phyloP scores from a whole-genome alignment of 23 tunicate species.

The Trididemnum clinides region DNA sequence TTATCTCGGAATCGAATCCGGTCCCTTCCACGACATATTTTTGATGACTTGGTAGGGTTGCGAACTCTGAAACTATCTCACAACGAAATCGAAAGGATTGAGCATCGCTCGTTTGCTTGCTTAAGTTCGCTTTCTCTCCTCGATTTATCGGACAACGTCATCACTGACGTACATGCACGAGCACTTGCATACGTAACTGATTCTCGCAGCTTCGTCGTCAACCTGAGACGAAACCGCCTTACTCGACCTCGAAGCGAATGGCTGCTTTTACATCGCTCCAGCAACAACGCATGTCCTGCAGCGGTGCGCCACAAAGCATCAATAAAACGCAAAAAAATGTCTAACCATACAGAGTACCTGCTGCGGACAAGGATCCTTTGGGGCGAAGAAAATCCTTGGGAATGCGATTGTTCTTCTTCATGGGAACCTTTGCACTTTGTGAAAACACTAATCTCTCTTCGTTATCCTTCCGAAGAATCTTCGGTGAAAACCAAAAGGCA shows the following conservation, averaged over 20 bases:
- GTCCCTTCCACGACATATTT: slow-evolving; percentile 29
- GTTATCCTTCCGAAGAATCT: background rate
- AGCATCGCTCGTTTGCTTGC: slow-evolving; percentile 34
- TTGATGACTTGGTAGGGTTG: slow-evolving; percentile 10
- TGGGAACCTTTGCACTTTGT: slow-evolving; percentile 2
- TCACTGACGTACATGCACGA: slow-evolving; percentile 39
- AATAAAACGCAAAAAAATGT: no score
- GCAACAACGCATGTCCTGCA: background rate
- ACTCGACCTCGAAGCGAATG: slow-evolving; percentile 45
- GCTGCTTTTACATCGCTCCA: slow-evolving; percentile 3
- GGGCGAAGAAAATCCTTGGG: slow-evolving; percentile 67
- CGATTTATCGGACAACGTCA: slow-evolving; percentile 54
- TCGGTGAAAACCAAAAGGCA: background rate
- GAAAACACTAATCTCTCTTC: slow-evolving; percentile 1
- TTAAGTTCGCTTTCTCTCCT: slow-evolving; percentile 22
- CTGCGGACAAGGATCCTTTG: slow-evolving; percentile 31
- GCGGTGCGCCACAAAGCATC: background rate
- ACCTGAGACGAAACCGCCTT: slow-evolving; percentile 47
- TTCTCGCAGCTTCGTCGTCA: slow-evolving; percentile 33
- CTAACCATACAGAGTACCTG: background rate
- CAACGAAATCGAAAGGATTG: slow-evolving; percentile 51
- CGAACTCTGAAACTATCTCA: slow-evolving; percentile 24
- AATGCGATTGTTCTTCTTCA: slow-evolving; percentile 29
- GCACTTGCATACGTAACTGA: slow-evolving; percentile 35
- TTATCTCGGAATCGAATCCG: slow-evolving; percentile 52